Percentiles rank a stretch among this genome's conserved stretches.
Evolutionary conservation across 2,113 vertebrate species (phyloP).

Genomic region (Pantherophis guttatus): DNA sequence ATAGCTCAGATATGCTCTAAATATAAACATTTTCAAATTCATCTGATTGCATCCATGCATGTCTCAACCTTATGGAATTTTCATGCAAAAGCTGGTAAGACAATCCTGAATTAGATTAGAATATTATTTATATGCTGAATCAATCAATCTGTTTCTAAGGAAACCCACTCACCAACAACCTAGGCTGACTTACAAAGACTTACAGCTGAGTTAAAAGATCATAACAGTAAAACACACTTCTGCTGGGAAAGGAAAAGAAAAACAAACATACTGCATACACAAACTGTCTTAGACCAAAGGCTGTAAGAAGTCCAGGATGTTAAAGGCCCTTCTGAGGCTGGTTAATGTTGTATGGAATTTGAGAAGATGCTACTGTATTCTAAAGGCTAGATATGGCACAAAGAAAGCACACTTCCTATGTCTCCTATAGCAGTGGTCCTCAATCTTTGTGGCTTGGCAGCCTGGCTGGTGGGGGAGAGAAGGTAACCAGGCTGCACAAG

Average conservation of each 20-base stretch:
- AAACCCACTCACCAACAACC: neutral
- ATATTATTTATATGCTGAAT: neutral
- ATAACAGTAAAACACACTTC: neutral
- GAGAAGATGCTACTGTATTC: neutral
- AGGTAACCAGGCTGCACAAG: too few species aligned
- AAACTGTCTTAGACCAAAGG: neutral
- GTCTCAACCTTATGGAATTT: neutral
- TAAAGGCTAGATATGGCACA: neutral
- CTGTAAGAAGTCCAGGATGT: neutral
- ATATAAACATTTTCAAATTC: neutral
- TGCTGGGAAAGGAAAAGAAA: neutral
- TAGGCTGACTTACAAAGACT: neutral
- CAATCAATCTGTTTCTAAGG: neutral
- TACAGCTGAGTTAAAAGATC: neutral
- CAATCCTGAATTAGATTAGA: neutral
- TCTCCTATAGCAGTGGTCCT: neutral
- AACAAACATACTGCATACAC: neutral
- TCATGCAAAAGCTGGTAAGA: neutral
- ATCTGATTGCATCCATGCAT: neutral
- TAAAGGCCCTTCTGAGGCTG: neutral
- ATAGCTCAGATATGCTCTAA: neutral
- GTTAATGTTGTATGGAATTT: neutral
- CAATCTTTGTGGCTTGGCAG: too few species aligned
- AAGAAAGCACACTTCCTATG: neutral
- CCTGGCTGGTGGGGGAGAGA: too few species aligned